Conservation (phyloP, 2,113 vertebrate species). For the Murina feae region DNA sequence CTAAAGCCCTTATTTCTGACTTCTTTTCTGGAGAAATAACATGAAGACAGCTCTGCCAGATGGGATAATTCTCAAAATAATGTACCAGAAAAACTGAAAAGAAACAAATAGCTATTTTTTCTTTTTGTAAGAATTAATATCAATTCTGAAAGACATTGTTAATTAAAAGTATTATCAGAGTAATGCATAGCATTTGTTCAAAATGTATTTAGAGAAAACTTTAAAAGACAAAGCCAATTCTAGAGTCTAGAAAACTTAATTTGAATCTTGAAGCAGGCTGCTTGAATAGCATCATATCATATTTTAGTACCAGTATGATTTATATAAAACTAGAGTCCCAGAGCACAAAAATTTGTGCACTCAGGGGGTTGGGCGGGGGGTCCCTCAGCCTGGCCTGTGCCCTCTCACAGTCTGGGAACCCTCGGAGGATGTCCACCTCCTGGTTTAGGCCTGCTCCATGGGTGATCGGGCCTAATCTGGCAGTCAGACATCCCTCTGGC, state of each 20-base stretch:
- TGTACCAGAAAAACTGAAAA: background rate
- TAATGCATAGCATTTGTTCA: background rate
- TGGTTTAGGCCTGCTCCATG: no score
- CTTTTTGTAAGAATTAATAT: slow-evolving; percentile 9
- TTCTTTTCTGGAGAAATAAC: background rate
- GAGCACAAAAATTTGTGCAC: no score
- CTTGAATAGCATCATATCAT: background rate
- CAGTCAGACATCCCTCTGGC: no score
- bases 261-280: background rate
- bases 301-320: background rate
- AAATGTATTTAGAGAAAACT: background rate
- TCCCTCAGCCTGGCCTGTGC: no score
- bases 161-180: background rate
- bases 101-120: background rate
- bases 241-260: background rate
- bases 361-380: no score
- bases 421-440: no score
- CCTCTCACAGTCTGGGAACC: no score
- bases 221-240: background rate
- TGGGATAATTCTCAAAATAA: background rate
- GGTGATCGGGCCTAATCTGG: no score
- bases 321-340: no score
- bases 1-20: background rate
- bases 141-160: background rate
- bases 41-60: background rate